phyloP scores from a whole-genome alignment of 2,797 vertebrate species.

The Scleropages formosus region DNA sequence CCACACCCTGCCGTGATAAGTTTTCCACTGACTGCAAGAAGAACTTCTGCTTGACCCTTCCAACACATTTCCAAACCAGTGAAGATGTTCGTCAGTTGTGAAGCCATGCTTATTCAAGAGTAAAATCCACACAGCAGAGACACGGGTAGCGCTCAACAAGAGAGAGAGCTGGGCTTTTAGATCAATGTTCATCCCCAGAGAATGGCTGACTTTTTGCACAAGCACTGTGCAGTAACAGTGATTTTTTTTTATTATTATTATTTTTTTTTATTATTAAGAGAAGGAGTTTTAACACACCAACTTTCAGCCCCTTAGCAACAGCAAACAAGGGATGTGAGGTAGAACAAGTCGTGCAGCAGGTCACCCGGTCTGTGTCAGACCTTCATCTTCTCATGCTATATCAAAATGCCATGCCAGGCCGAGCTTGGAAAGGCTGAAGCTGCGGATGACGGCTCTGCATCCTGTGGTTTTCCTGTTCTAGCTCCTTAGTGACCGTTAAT shows the following conservation, averaged over 20 bases:
- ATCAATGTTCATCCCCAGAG: slow-evolving; percentile 76
- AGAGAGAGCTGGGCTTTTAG: slow-evolving; percentile 73
- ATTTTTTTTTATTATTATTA: too few species aligned
- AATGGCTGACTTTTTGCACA: slow-evolving; percentile 73
- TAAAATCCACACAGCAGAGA: slow-evolving; percentile 69
- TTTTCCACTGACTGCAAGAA: slow-evolving; percentile 61
- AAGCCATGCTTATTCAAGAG: slow-evolving; percentile 74
- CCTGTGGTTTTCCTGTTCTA: neutral
- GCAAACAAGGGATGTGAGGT: slow-evolving; percentile 28
- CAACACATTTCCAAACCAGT: slow-evolving; percentile 72
- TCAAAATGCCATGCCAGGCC: slow-evolving; percentile 1
- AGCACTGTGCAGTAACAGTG: slow-evolving; percentile 61
- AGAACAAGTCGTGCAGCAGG: slow-evolving; percentile 35
- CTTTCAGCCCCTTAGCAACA: slow-evolving; percentile 31
- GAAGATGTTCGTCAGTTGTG: slow-evolving; percentile 70
- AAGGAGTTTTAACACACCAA: slow-evolving; percentile 47
- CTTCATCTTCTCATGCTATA: neutral
- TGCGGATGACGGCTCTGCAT: neutral
- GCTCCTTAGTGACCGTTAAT: neutral
- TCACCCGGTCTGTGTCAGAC: slow-evolving; percentile 26
- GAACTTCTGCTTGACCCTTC: slow-evolving; percentile 74
- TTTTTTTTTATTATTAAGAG: slow-evolving; percentile 61
- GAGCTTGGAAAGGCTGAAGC: neutral
- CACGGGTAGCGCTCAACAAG: slow-evolving; percentile 54
- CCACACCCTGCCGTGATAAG: slow-evolving; percentile 48